Evolutionary conservation across 2,113 vertebrate genomes (phyloP).

Genomic region (Phrynocephalus versicolor): DNA sequence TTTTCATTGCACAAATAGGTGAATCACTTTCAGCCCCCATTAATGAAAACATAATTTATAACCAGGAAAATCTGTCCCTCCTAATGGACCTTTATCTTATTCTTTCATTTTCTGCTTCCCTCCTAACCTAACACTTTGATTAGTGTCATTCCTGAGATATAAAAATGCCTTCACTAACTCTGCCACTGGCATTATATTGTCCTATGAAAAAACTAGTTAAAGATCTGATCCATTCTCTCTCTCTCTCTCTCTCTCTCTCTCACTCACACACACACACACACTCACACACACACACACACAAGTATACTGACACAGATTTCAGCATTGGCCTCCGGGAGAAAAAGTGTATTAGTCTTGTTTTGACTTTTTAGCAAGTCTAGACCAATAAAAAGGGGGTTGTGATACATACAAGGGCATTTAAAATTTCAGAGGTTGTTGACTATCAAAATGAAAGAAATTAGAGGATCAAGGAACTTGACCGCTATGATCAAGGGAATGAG

Average conservation of each 20-base stretch:
- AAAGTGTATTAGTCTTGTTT: background rate
- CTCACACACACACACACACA: no score
- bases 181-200: background rate
- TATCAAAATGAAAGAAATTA: no score
- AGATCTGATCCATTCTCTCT: background rate
- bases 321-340: slow-evolving; percentile 11
- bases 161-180: background rate
- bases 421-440: no score
- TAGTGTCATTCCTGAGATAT: slow-evolving; percentile 11
- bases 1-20: slow-evolving; percentile 41
- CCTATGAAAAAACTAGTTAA: background rate
- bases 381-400: fast-evolving
- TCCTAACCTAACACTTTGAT: background rate
- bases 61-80: background rate
- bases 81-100: slow-evolving; percentile 36
- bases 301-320: background rate
- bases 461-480: no score
- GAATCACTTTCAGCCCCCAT: slow-evolving; percentile 43
- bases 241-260: no score
- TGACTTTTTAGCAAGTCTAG: slow-evolving; percentile 1
- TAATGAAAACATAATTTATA: slow-evolving; percentile 33
- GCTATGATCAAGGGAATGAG: no score
- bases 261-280: no score
- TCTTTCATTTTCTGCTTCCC: background rate
- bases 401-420: no score